Base-by-base conservation (phyloP, 2,888 invertebrate genomes). In the Microctonus hyperodae region DNA sequence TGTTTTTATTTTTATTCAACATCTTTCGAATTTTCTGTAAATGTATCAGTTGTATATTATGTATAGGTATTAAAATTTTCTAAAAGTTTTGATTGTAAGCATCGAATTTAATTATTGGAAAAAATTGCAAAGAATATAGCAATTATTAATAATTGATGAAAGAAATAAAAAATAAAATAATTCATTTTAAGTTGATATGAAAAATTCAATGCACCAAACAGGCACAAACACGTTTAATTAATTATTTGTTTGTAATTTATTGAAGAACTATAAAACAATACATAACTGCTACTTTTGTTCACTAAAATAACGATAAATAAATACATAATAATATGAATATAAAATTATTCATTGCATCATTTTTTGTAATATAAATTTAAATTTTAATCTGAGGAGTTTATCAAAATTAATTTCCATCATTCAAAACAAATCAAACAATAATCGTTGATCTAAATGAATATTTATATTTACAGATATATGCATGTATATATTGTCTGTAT, bases 341-440 rank as follows among this genome's bases (percentile, higher is more conserved):
- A 56, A 22, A 1, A 28, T 33, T 16, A 23, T 56, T 35, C 56
- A 56, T 20, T 55, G 28, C 9, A 31, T 31, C 9, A 31, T 28
- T 7, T 33, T 33, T 33, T 56, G 10, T 20, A 16, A 44, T 37
- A 13, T 44, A 67, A 64, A 64, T 65, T 66, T 67, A 59, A 67
- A 59, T 57, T 64, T n/a, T n/a, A 55, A 62, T 76, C 72, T 57
- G 69, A 65, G n/a, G 75, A 76, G 72, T 72, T 73, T 69, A 71
- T 73, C 74, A 75, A 77, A 80, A 79, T 80, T 78, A 76, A 81
- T n/a, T n/a, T n/a, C n/a, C n/a, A n/a, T 79, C 78, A 67, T 79
- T 74, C 72, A 75, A 78, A 77, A 80, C n/a, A 78, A 81, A 80
- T 75, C 64, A 53, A 56, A 57, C 51, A 51, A 25, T 35, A 53